Conservation (phyloP, 2,888 invertebrate genomes). For the Mystacides longicornis region DNA sequence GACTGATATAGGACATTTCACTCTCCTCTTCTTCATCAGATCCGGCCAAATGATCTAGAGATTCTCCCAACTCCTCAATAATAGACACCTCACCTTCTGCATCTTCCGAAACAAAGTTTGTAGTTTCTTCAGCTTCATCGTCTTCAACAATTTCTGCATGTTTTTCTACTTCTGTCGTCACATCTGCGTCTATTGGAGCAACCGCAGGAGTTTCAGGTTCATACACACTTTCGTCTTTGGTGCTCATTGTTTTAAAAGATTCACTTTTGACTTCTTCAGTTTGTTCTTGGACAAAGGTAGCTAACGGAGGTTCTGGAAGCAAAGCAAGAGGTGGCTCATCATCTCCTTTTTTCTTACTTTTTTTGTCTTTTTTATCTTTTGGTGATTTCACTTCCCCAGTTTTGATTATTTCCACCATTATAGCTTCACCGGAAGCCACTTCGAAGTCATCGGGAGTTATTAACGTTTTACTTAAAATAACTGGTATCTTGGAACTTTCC, state of each 20-base stretch:
- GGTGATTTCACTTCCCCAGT: not conserved
- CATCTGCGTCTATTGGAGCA: not conserved
- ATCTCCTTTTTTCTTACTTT: not conserved
- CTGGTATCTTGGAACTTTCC: not conserved
- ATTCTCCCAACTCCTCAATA: not conserved
- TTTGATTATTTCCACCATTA: conserved; percentile 7
- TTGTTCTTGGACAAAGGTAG: not conserved
- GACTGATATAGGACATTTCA: not conserved
- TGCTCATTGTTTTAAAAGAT: not conserved
- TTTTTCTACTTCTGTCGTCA: not conserved
- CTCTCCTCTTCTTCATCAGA: not conserved
- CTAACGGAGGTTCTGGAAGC: not conserved
- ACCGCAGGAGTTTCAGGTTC: not conserved
- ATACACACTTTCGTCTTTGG: not conserved
- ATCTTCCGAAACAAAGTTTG: not conserved
- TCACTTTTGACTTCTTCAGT: not conserved
- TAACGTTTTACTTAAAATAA: not conserved
- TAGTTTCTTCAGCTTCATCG: conserved; percentile 1
- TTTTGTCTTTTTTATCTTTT: not conserved
- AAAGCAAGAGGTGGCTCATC: not conserved
- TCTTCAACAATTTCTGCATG: not conserved
- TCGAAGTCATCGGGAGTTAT: conserved; percentile 6
- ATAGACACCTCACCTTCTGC: not conserved
- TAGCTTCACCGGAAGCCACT: not conserved
- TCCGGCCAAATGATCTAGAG: not conserved